Base-by-base conservation (phyloP, 2,888 invertebrate genomes). In the Stenotaenia linearis region DNA sequence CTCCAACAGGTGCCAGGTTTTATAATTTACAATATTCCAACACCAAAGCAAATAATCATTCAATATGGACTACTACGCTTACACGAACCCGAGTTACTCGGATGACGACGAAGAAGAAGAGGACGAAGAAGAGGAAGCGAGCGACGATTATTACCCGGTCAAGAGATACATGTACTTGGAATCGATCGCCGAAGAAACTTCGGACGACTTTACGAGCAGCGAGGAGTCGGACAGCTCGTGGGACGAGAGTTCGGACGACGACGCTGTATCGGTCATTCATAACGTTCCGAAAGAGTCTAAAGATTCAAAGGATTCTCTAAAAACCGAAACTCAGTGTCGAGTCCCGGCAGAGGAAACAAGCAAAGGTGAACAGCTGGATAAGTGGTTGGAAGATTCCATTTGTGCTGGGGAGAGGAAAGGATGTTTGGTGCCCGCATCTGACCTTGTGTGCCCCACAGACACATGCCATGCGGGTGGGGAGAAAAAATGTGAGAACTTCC, bases 141-240 rank as follows among this genome's bases (percentile, higher is more conserved):
- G n/a, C n/a, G 74, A 30, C 18, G 50, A 78, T 18, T 56, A 35
- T 12, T 25, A 32, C 45, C 37, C 35, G n/a, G 35, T 37, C 28
- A 30, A 23, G 80, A n/a, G 79, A 3, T 80, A 79, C 61, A 75
- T 61, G 21, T 77, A 78, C 86, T 89, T 94, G 88, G 94, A 95
- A 87, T 94, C 95, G 30, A 95, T 95, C 85, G 90, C 93, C 84
- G 95, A 95, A 87, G 95, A 95, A 87, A 94, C 94, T 21, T 93
- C 93, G 83, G 94, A 95, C 87, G 94, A 95, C 85, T 88, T 93
- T 83, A 90, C 91, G 82, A 92, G 92, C 81, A 92, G 92, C 85
- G 90, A 91, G 81, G 37, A 37, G 9, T 37, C 37, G 5, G 12
- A 37, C 1, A 37, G 12, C 15, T 37, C 37, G 85, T 87, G 88